Conservation (phyloP, 2,113 vertebrate species). For the Noturus placidus region DNA sequence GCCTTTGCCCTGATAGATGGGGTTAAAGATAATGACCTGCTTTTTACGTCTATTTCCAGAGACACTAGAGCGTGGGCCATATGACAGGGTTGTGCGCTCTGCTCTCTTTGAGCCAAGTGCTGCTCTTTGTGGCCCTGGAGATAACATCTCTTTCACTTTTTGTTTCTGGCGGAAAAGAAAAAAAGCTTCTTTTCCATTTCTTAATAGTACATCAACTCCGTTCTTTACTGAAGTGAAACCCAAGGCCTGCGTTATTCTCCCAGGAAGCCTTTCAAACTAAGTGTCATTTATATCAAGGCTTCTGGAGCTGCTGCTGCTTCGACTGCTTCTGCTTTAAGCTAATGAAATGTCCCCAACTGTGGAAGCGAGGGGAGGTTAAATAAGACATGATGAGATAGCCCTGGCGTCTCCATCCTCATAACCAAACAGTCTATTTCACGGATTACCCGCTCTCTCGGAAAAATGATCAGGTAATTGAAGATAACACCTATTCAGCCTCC, state of each 20-base stretch:
- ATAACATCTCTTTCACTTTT: slow-evolving; percentile 15
- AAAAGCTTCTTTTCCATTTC: not conserved
- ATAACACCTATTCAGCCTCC: slow-evolving; percentile 55
- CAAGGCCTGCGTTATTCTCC: slow-evolving; percentile 53
- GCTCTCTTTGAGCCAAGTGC: slow-evolving; percentile 10
- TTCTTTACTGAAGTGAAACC: slow-evolving; percentile 47
- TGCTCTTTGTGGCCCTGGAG: slow-evolving; percentile 18
- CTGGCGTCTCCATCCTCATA: slow-evolving; percentile 54
- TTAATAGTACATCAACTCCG: slow-evolving; percentile 36
- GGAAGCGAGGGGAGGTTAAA: slow-evolving; percentile 36
- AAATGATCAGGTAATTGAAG: slow-evolving; percentile 59
- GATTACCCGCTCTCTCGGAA: slow-evolving; percentile 63
- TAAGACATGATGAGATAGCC: slow-evolving; percentile 45
- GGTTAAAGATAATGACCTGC: slow-evolving; percentile 66
- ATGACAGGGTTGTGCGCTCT: slow-evolving; percentile 13
- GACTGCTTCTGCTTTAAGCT: slow-evolving; percentile 47
- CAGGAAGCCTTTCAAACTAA: slow-evolving; percentile 61
- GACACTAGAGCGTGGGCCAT: slow-evolving; percentile 23
- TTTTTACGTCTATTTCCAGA: slow-evolving; percentile 44
- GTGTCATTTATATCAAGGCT: slow-evolving; percentile 43
- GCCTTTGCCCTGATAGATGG: slow-evolving; percentile 66
- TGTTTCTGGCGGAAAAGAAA: slow-evolving; percentile 2
- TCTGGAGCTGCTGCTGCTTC: slow-evolving; percentile 1
- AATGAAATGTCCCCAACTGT: slow-evolving; percentile 58
- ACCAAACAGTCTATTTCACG: slow-evolving; percentile 60